Conservation (phyloP, 2,113 vertebrate genomes). For the Herpetotheres cachinnans region DNA sequence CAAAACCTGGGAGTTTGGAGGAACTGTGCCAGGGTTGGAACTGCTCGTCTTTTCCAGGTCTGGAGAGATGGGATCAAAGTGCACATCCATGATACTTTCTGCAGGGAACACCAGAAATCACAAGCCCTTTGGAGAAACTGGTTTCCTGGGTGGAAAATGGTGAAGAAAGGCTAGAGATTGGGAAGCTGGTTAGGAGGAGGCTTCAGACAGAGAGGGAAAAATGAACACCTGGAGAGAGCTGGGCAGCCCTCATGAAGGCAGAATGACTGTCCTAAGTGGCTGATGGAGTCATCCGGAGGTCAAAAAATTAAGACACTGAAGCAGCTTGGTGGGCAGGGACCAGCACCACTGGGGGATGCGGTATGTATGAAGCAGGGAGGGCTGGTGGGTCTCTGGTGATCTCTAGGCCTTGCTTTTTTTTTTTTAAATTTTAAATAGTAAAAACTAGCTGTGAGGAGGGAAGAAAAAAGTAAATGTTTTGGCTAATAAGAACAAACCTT, state of each 20-base stretch:
- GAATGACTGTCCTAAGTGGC: neutral
- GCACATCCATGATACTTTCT: neutral
- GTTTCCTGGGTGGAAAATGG: neutral
- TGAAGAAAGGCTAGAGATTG: neutral
- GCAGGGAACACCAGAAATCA: neutral
- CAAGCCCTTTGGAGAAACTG: neutral
- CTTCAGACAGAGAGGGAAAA: neutral
- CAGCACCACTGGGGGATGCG: neutral
- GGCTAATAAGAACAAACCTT: neutral
- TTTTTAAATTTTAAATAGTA: neutral
- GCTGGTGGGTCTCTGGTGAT: neutral
- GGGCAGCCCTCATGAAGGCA: neutral
- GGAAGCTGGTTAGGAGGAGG: neutral
- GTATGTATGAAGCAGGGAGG: rapidly evolving
- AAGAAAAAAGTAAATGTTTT: neutral
- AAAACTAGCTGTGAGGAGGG: neutral
- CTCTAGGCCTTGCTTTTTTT: neutral
- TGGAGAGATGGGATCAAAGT: neutral
- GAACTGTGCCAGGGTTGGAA: neutral
- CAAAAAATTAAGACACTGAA: neutral
- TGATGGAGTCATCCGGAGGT: neutral
- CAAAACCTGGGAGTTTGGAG: neutral
- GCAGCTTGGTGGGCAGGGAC: neutral
- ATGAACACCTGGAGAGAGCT: neutral
- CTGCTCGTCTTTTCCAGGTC: neutral